Conservation (phyloP, 2,113 vertebrate genomes). For the Phyllostomus discolor region DNA sequence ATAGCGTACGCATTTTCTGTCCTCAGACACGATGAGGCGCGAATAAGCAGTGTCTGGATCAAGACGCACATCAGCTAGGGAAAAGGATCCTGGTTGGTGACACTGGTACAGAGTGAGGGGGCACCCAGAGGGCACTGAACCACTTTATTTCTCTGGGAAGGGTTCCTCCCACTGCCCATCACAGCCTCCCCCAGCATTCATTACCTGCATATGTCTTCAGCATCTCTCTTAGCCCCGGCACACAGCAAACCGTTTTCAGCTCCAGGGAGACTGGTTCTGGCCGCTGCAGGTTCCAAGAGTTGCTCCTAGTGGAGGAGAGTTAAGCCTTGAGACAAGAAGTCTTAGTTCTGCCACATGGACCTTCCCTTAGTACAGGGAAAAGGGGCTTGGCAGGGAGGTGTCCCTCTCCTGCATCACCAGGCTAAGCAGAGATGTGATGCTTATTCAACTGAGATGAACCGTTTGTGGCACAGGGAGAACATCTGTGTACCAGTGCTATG, state of each 20-base stretch:
- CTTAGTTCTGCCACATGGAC: neutral
- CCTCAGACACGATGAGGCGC: constrained; percentile 64
- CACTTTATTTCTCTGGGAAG: neutral
- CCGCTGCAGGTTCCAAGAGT: constrained; percentile 42
- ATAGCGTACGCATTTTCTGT: constrained; percentile 62
- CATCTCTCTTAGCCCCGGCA: constrained; percentile 41
- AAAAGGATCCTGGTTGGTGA: neutral
- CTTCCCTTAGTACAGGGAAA: neutral
- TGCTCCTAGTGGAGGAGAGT: constrained; percentile 20
- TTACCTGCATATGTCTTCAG: constrained; percentile 52
- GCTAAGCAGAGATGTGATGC: neutral
- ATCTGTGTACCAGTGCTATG: neutral
- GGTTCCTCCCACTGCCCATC: neutral
- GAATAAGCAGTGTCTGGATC: constrained; percentile 72
- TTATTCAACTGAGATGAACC: neutral
- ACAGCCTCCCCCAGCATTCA: neutral
- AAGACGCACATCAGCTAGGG: constrained; percentile 55
- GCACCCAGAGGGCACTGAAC: neutral
- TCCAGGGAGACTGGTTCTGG: constrained; percentile 52
- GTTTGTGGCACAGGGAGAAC: neutral
- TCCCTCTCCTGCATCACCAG: neutral
- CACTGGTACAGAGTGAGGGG: neutral
- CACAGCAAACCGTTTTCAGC: constrained; percentile 42
- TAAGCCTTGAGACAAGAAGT: neutral
- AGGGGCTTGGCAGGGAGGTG: neutral